Conservation (phyloP, 1,140 invertebrate genomes). For the Gerris buenoi region DNA sequence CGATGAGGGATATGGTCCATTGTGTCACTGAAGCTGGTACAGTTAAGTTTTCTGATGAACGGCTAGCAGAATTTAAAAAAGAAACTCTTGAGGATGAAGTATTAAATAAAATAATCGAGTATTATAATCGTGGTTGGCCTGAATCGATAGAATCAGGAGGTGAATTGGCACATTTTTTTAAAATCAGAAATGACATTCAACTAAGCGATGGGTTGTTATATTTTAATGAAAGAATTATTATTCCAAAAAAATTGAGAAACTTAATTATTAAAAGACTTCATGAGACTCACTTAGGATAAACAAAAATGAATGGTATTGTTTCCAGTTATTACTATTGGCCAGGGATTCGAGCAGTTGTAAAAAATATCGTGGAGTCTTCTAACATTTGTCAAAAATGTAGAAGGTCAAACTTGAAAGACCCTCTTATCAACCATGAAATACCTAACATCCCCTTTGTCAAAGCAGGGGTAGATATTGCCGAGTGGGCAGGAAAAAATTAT, state of each 20-base stretch:
- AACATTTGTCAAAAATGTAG: background rate
- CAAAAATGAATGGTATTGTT: background rate
- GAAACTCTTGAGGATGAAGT: background rate
- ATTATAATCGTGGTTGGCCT: background rate
- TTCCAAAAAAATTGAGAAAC: background rate
- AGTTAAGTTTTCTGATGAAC: background rate
- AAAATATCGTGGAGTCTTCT: background rate
- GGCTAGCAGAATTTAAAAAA: background rate
- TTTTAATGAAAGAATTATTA: background rate
- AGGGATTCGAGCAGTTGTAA: background rate
- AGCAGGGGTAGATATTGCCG: background rate
- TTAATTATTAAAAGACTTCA: background rate
- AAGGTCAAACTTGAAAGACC: background rate
- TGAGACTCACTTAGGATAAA: background rate
- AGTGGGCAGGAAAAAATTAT: background rate
- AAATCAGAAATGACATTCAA: background rate
- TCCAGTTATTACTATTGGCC: background rate
- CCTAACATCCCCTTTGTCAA: background rate
- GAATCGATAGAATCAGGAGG: background rate
- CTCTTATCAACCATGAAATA: background rate
- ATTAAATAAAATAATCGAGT: background rate
- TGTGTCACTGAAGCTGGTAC: background rate
- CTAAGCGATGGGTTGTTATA: background rate
- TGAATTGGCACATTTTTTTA: background rate
- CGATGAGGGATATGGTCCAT: background rate